phyloP scores from a whole-genome alignment of 1,140 invertebrate genomes.

The Arctopsyche grandis region DNA sequence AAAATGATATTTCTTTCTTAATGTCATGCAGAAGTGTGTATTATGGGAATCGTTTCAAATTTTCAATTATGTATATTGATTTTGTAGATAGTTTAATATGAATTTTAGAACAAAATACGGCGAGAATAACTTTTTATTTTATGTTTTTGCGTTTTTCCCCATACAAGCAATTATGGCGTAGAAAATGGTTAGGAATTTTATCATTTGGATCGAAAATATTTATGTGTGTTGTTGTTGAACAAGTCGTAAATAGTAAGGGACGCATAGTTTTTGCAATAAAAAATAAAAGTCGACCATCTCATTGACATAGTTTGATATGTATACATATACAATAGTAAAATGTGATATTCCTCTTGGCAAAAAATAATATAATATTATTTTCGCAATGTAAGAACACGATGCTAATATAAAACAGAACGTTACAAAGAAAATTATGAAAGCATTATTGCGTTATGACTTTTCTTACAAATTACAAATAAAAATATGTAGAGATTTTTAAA shows the following conservation, averaged over 20 bases:
- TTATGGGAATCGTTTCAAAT: too few species aligned
- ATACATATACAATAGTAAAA: constrained; percentile 16
- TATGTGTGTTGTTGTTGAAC: constrained; percentile 35
- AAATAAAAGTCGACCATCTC: neutral
- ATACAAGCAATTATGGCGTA: neutral
- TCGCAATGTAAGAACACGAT: constrained; percentile 11
- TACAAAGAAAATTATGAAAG: too few species aligned
- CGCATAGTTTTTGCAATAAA: constrained; percentile 32
- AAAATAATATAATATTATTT: constrained; percentile 21
- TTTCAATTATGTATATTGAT: too few species aligned
- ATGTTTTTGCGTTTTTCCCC: neutral
- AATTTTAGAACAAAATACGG: too few species aligned
- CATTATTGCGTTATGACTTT: too few species aligned
- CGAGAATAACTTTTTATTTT: neutral
- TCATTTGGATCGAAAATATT: constrained; percentile 23
- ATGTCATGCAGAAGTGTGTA: too few species aligned
- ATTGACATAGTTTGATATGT: neutral
- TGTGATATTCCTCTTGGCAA: constrained; percentile 14
- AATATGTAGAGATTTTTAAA: too few species aligned
- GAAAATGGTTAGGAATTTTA: constrained; percentile 19
- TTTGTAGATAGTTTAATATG: too few species aligned
- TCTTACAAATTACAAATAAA: too few species aligned
- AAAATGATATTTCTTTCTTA: too few species aligned
- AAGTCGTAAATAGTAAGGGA: constrained; percentile 37
- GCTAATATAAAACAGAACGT: neutral